These are phyloP conservation scores for Brachionus calyciflorus DNA, from an alignment of 1,140 invertebrate species.

Conservation along the genomic window DNA sequence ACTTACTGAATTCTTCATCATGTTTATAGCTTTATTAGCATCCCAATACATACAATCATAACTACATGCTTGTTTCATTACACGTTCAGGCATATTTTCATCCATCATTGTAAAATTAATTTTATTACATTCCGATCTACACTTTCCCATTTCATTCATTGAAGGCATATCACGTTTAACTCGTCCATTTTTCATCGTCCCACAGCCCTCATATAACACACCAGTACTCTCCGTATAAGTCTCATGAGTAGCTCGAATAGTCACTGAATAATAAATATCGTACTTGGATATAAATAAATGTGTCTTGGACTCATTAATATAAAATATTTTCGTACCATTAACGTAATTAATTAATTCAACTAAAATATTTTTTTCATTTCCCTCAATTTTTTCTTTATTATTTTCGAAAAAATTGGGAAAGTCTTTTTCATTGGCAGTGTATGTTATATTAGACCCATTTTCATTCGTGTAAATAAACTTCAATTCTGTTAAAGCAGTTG, in stretches of 20 bases:
- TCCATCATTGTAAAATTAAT: neutral
- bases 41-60: constrained; percentile 4
- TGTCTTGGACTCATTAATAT: neutral
- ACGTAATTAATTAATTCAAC: too few species aligned
- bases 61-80: neutral
- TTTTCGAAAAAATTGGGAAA: neutral
- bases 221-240: constrained; percentile 4
- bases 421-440: neutral
- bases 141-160: too few species aligned
- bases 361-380: too few species aligned
- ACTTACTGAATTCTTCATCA: neutral
- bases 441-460: neutral
- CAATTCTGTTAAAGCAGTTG: neutral
- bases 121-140: neutral
- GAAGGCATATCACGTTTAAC: neutral
- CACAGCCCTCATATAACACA: neutral
- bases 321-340: neutral
- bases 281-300: neutral
- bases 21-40: neutral
- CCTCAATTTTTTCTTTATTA: neutral
- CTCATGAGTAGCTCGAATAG: neutral
- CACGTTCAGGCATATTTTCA: neutral
- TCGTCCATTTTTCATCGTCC: neutral
- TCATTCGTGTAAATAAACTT: neutral
- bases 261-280: neutral